Conservation (phyloP, 2,113 vertebrate genomes). For the Alectura lathami region DNA sequence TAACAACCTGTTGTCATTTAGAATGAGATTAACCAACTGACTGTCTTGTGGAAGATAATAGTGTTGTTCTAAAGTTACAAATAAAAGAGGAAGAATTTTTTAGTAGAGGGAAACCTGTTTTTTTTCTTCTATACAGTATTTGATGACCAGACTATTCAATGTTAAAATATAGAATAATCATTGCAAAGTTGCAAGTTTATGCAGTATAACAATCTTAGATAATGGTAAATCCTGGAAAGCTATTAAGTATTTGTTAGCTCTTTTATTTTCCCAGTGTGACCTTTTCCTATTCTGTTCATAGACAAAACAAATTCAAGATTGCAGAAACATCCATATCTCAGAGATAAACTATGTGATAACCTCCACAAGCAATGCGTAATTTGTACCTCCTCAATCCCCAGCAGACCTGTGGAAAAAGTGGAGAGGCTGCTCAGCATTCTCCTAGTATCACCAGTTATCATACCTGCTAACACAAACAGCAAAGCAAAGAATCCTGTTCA, state of each 20-base stretch:
- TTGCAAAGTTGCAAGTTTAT: background rate
- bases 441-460: background rate
- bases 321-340: background rate
- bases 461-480: background rate
- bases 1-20: slow-evolving; percentile 25
- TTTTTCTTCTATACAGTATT: background rate
- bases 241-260: background rate
- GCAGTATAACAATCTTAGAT: background rate
- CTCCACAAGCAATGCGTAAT: background rate
- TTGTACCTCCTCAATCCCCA: background rate
- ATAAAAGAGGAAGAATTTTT: background rate
- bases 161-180: background rate
- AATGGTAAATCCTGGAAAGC: background rate
- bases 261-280: background rate
- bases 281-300: background rate
- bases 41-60: background rate
- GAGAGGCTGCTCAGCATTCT: background rate
- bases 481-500: background rate
- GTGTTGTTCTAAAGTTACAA: background rate
- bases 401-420: background rate
- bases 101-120: background rate
- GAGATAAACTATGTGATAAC: background rate
- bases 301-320: background rate
- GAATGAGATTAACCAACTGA: background rate
- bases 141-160: background rate